These are phyloP conservation scores for Phorcus lineatus DNA, from an alignment of 2,888 invertebrate species.

Conservation along the genomic window DNA sequence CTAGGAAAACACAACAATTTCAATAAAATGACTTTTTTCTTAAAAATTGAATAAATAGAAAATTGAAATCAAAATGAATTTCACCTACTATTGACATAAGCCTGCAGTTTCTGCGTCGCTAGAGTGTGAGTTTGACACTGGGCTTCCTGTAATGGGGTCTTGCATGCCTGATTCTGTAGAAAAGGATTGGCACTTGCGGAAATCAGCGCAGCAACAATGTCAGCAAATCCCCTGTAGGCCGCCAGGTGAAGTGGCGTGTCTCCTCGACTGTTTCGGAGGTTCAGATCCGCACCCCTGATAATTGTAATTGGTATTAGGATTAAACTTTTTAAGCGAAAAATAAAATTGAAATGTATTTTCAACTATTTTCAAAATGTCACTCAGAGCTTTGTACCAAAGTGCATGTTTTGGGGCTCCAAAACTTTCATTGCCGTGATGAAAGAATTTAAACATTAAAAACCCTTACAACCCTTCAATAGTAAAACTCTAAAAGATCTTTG, in stretches of 20 bases:
- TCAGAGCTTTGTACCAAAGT: too few species aligned
- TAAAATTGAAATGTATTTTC: neutral
- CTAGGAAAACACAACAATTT: too few species aligned
- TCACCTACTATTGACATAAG: conserved; percentile 40
- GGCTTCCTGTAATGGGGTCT: conserved; percentile 59
- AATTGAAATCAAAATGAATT: too few species aligned
- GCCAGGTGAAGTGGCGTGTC: conserved; percentile 62
- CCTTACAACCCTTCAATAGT: too few species aligned
- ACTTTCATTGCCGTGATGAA: too few species aligned
- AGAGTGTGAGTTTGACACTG: conserved; percentile 44
- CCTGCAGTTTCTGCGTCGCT: conserved; percentile 41
- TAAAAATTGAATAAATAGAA: too few species aligned
- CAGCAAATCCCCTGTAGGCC: conserved; percentile 54
- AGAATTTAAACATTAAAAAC: too few species aligned
- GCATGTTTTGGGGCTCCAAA: too few species aligned
- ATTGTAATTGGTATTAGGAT: too few species aligned
- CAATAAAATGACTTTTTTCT: too few species aligned
- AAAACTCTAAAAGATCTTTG: too few species aligned
- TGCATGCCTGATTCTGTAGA: conserved; percentile 51
- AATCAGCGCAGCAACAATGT: conserved; percentile 49
- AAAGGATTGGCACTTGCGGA: conserved; percentile 47
- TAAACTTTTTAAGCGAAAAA: neutral
- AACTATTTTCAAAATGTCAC: neutral
- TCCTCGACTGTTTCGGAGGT: conserved; percentile 56
- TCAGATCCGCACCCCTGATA: conserved; percentile 51